Evolutionary conservation across 1,140 invertebrate genomes (phyloP).

Genomic region (Gryllus bimaculatus): DNA sequence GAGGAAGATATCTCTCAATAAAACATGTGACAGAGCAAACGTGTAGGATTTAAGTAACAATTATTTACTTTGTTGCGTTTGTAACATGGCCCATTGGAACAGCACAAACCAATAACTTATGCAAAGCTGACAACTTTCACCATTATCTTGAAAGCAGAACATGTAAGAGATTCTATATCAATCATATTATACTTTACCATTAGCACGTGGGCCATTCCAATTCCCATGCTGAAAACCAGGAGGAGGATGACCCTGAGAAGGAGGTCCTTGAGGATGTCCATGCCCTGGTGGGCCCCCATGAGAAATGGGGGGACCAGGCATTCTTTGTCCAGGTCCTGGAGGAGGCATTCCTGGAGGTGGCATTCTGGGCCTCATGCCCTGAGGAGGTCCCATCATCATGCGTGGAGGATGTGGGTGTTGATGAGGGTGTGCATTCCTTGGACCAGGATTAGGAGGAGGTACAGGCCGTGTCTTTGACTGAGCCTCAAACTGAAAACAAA

Average conservation of each 20-base stretch:
- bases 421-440: constrained; percentile 32
- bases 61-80: no score
- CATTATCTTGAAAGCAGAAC: no score
- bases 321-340: constrained; percentile 36
- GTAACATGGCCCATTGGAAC: no score
- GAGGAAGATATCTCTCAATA: background rate
- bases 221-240: constrained; percentile 41
- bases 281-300: constrained; percentile 28
- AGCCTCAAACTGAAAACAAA: constrained; percentile 64
- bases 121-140: no score
- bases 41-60: no score
- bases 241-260: constrained; percentile 34
- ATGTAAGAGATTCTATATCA: no score
- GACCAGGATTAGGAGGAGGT: constrained; percentile 46
- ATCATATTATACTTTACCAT: constrained; percentile 19
- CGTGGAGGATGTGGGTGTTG: constrained; percentile 47
- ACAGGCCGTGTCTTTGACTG: constrained; percentile 79
- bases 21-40: no score
- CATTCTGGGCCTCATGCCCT: constrained; percentile 51
- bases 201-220: constrained; percentile 41
- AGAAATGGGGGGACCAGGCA: constrained; percentile 30
- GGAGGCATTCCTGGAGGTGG: constrained; percentile 54
- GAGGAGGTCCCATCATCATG: constrained; percentile 58
- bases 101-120: no score
- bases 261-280: constrained; percentile 33